These are phyloP conservation scores for Brachionus paranguensis DNA, from an alignment of 1,140 invertebrate species.

Conservation along the genomic window DNA sequence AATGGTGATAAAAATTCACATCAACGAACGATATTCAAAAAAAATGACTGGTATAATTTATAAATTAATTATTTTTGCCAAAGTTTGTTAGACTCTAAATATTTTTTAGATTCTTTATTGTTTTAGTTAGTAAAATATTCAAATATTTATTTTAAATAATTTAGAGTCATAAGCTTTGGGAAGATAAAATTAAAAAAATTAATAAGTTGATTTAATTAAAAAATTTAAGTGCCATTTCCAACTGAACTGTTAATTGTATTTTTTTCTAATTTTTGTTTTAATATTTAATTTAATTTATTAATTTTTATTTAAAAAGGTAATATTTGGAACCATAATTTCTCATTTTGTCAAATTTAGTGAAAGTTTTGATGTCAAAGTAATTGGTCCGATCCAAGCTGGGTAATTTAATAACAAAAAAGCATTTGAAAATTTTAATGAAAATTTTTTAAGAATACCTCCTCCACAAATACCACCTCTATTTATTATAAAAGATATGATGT, in stretches of 20 bases:
- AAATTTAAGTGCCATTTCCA: slow-evolving; percentile 47
- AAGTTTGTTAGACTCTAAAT: not conserved
- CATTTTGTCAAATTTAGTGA: not conserved
- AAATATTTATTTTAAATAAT: too few species aligned
- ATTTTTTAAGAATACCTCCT: not conserved
- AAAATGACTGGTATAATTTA: slow-evolving; percentile 42
- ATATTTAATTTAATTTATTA: not conserved
- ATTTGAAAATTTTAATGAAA: not conserved
- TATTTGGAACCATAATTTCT: slow-evolving; percentile 40
- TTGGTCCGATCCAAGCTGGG: not conserved
- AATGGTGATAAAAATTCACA: slow-evolving; percentile 50
- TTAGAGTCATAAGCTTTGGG: too few species aligned
- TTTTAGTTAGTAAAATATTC: too few species aligned
- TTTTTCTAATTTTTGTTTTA: not conserved
- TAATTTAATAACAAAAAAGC: not conserved
- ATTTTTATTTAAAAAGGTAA: slow-evolving; percentile 19
- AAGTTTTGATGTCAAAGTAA: not conserved
- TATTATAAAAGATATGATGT: not conserved
- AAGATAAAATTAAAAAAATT: too few species aligned
- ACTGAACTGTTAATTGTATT: slow-evolving; percentile 53
- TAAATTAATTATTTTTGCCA: not conserved
- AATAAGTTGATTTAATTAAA: too few species aligned
- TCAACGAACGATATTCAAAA: slow-evolving; percentile 49
- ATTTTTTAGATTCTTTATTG: too few species aligned
- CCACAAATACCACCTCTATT: slow-evolving; percentile 1